Conservation (phyloP, 2,888 invertebrate genomes). For the Patella caerulea region DNA sequence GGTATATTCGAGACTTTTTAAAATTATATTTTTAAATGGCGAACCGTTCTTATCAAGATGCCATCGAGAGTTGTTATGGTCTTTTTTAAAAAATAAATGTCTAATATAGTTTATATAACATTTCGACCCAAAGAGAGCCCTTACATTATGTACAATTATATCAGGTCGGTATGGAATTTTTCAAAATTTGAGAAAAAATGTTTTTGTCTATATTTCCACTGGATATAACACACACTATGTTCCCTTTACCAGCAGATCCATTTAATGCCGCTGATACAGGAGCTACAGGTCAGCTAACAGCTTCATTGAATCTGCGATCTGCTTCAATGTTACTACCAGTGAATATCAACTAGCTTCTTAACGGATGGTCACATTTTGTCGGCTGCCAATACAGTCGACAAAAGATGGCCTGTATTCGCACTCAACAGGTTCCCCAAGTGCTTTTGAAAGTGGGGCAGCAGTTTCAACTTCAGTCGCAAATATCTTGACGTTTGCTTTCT, state of each 20-base stretch:
- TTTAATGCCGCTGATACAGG: slow-evolving; percentile 53
- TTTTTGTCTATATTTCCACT: slow-evolving; percentile 66
- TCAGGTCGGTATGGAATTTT: too few relatives aligned
- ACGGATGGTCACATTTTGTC: slow-evolving; percentile 65
- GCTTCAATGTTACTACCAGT: slow-evolving; percentile 54
- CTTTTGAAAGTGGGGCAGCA: slow-evolving; percentile 60
- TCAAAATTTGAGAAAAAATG: slow-evolving; percentile 49
- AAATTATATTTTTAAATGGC: too few relatives aligned
- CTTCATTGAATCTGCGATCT: slow-evolving; percentile 59
- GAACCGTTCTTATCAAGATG: too few relatives aligned
- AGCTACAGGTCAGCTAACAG: slow-evolving; percentile 63
- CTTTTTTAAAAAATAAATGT: too few relatives aligned
- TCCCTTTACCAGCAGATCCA: slow-evolving; percentile 52
- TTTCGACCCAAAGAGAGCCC: too few relatives aligned
- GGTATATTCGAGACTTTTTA: too few relatives aligned
- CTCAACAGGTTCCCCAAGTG: slow-evolving; percentile 51
- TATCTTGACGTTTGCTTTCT: slow-evolving; percentile 51
- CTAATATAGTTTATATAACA: too few relatives aligned
- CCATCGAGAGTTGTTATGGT: too few relatives aligned
- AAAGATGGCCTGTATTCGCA: slow-evolving; percentile 57
- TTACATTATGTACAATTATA: too few relatives aligned
- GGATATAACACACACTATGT: slow-evolving; percentile 66
- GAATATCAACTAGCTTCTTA: slow-evolving; percentile 54
- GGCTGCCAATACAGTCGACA: slow-evolving; percentile 67
- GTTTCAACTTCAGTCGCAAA: slow-evolving; percentile 65